phyloP scores from a whole-genome alignment of 2,888 invertebrate genomes.

The Sinohyriopsis cumingii region DNA sequence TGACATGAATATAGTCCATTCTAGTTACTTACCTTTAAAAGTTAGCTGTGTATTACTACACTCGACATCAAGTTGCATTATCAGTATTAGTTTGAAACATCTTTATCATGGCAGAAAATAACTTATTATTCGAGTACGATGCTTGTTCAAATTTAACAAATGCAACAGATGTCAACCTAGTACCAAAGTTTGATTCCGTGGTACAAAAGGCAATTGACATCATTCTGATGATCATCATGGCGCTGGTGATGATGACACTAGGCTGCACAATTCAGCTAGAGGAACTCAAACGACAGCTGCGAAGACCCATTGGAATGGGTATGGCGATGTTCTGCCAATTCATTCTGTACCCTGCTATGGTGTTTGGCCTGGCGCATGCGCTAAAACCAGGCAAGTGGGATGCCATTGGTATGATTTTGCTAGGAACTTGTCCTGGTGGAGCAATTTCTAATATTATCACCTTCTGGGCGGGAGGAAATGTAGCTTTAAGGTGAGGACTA shows the following conservation, averaged over 20 bases:
- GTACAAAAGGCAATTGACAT: neutral
- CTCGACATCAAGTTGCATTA: no score
- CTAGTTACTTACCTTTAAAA: no score
- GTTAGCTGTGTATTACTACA: no score
- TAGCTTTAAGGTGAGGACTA: conserved; percentile 9
- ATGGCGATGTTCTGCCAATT: conserved; percentile 12
- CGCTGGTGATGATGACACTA: conserved; percentile 13
- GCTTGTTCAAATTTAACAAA: no score
- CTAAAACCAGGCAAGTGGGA: conserved; percentile 3
- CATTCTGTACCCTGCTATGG: conserved; percentile 5
- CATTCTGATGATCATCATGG: conserved; percentile 1
- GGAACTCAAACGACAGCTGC: conserved; percentile 3
- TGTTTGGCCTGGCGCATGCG: conserved; percentile 11
- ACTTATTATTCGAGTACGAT: no score
- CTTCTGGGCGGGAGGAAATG: conserved; percentile 8
- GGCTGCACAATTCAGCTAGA: conserved; percentile 11
- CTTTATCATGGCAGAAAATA: no score
- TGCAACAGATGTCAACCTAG: no score
- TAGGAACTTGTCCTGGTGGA: conserved; percentile 17
- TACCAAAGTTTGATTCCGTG: no score
- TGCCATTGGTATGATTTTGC: conserved; percentile 15
- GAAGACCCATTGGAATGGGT: conserved; percentile 2
- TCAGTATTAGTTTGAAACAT: no score
- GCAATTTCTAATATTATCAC: conserved; percentile 11
- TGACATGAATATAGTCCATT: no score